A percentile compares a stretch with the other conserved stretches of the same genome.
Evolutionary conservation across 2,797 vertebrate genomes (phyloP).

Genomic region (Rhadinocentrus ornatus): DNA sequence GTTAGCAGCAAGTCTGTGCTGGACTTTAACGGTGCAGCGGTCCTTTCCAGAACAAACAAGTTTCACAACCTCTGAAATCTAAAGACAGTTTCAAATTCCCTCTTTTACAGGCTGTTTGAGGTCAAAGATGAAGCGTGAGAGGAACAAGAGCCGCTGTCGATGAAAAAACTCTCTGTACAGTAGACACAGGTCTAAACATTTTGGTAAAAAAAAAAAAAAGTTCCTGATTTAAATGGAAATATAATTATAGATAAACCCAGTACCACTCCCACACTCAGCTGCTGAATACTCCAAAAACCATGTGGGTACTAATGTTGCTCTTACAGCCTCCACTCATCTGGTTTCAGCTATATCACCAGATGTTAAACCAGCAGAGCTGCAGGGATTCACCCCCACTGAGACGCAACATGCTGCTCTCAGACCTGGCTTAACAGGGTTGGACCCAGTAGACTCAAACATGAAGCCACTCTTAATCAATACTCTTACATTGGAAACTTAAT

Average conservation of each 20-base stretch:
- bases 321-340: background rate
- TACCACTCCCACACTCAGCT: background rate
- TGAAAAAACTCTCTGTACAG: background rate
- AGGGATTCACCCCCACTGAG: constrained; percentile 1
- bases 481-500: background rate
- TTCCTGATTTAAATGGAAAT: background rate
- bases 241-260: background rate
- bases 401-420: background rate
- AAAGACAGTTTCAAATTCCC: background rate
- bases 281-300: background rate
- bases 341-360: constrained; percentile 16
- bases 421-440: background rate
- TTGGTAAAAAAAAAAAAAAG: background rate
- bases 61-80: background rate
- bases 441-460: background rate
- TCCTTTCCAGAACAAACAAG: background rate
- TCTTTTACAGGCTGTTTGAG: background rate
- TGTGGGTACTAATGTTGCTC: background rate
- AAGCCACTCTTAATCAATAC: background rate
- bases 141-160: background rate
- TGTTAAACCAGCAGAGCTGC: constrained; percentile 1
- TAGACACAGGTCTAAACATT: background rate
- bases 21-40: background rate
- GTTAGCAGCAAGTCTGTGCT: background rate
- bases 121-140: constrained; percentile 18